These are phyloP conservation scores for Hyaena hyaena DNA, from an alignment of 2,113 vertebrate genomes.

Conservation along the genomic window DNA sequence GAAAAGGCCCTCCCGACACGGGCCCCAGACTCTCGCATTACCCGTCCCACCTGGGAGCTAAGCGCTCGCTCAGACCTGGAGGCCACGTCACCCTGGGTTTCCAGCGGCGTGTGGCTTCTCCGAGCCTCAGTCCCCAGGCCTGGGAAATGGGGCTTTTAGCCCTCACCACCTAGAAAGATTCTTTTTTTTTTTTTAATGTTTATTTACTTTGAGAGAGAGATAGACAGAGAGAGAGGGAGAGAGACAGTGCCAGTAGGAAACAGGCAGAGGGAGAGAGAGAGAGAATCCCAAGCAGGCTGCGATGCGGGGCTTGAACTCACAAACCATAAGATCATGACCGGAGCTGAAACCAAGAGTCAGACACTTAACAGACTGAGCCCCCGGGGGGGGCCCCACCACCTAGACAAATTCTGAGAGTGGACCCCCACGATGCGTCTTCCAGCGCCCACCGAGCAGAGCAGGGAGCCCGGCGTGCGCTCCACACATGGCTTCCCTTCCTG, in stretches of 20 bases:
- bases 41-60: not conserved
- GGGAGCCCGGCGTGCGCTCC: not conserved
- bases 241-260: too few species aligned
- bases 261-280: too few species aligned
- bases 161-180: not conserved
- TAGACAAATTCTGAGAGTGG: not conserved
- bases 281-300: too few species aligned
- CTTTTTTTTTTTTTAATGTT: not conserved
- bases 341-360: too few species aligned
- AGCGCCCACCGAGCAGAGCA: not conserved
- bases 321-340: too few species aligned
- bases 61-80: not conserved
- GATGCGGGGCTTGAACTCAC: too few species aligned
- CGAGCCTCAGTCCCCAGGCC: not conserved
- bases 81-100: not conserved
- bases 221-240: too few species aligned
- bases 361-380: too few species aligned
- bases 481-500: not conserved
- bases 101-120: not conserved
- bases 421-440: not conserved
- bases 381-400: not conserved
- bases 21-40: not conserved
- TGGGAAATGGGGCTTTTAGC: not conserved
- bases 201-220: too few species aligned
- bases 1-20: not conserved